Conservation (phyloP, 2,113 vertebrate species). For the Toxotes chatareus region DNA sequence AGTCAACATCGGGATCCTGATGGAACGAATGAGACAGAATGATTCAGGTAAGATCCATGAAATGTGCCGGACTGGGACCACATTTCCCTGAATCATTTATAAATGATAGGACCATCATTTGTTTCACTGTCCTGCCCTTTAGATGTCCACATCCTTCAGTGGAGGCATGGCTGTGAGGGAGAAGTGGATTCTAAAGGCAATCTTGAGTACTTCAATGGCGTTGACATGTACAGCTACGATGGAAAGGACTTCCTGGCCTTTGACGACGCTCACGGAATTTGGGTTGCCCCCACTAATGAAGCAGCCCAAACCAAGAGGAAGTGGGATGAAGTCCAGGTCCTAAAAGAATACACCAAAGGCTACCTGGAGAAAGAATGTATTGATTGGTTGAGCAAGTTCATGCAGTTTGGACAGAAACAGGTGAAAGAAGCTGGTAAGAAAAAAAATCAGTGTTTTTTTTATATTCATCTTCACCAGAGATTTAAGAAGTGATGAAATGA, state of each 20-base stretch:
- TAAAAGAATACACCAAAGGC: conserved; percentile 77
- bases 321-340: conserved; percentile 67
- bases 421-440: accelerated
- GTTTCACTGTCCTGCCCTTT: neutral
- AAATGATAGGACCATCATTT: neutral
- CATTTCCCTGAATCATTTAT: neutral
- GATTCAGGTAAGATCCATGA: conserved; percentile 41
- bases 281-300: conserved; percentile 14
- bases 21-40: conserved; percentile 52
- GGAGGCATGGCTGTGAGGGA: conserved; percentile 72
- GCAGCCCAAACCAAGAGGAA: conserved; percentile 60
- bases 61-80: neutral
- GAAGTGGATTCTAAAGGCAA: accelerated
- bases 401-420: accelerated
- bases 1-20: conserved; percentile 76
- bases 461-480: neutral
- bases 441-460: neutral
- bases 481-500: neutral
- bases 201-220: neutral
- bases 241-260: conserved; percentile 75
- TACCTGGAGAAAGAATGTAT: conserved; percentile 81
- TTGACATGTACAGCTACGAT: conserved; percentile 76
- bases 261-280: neutral
- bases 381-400: conserved; percentile 63
- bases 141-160: conserved; percentile 74